Evolutionary conservation across 1,140 invertebrate genomes (phyloP).

Genomic region (Penaeus chinensis): DNA sequence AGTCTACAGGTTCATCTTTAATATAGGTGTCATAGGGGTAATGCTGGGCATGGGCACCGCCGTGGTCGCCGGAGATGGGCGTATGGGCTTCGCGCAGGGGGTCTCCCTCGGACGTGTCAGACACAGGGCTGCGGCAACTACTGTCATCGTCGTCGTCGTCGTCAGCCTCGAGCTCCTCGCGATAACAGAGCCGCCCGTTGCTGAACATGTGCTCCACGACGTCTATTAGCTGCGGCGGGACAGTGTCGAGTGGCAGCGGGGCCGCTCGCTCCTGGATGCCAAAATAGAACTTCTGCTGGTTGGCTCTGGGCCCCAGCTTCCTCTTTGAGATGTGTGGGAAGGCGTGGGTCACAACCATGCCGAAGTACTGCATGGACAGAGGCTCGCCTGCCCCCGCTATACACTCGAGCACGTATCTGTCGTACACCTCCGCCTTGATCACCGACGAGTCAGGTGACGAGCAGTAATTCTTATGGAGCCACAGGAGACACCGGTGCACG

Average conservation of each 20-base stretch:
- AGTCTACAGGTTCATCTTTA: constrained; percentile 62
- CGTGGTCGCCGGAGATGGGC: constrained; percentile 16
- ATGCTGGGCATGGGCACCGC: constrained; percentile 31
- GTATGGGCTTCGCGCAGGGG: constrained; percentile 43
- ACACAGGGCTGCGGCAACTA: constrained; percentile 59
- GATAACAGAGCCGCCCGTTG: constrained; percentile 45
- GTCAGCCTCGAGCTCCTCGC: constrained; percentile 42
- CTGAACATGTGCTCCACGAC: constrained; percentile 46
- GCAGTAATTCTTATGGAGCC: constrained; percentile 57
- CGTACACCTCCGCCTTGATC: constrained; percentile 49
- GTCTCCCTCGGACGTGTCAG: constrained; percentile 56
- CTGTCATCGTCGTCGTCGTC: constrained; percentile 59
- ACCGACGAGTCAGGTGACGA: constrained; percentile 39
- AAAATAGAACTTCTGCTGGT: constrained; percentile 63
- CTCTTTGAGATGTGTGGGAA: constrained; percentile 44
- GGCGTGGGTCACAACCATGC: constrained; percentile 55
- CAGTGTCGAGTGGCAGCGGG: constrained; percentile 50
- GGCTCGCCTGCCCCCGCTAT: constrained; percentile 48
- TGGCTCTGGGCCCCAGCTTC: constrained; percentile 48
- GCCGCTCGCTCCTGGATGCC: constrained; percentile 51
- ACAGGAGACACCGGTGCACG: constrained; percentile 53
- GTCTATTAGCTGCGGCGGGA: constrained; percentile 35
- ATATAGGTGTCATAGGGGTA: constrained; percentile 37
- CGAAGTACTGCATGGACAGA: constrained; percentile 54
- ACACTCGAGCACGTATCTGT: constrained; percentile 55